Evolutionary conservation across 1,140 invertebrate genomes (phyloP), one percentile per base, ranked within the genome.

Genomic region (Dreissena polymorpha): DNA sequence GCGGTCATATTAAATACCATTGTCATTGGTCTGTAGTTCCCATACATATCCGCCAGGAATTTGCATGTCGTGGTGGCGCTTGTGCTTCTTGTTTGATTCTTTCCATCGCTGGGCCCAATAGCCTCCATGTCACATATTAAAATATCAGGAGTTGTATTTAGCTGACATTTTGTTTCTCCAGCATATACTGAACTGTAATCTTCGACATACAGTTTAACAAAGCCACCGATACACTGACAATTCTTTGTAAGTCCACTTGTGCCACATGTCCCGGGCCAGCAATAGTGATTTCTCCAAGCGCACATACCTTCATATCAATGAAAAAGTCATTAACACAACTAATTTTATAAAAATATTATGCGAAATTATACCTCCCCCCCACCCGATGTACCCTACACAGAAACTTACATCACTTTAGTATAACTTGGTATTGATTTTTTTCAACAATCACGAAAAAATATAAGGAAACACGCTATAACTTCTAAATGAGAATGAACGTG

Each of bases 201-300:
- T 21, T 21, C n/a, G 23, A 18, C 18, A 25, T 18, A 39, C 13
- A 7, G 8, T 21, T 70, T 57, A 49, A 0, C 50, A 49, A 72
- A 72, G 0, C 39, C 70, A 14, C 12, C 2, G 13, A 16, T 0
- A 25, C 70, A 72, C 51, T 50, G 13, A 14, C 70, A 72, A 55
- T 53, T 25, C 39, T 39, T 72, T 18, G 49, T 39, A 0, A 72
- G 70, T 6, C 57, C 57, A 51, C 23, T 51, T 18, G 18, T 14
- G 18, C 16, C 7, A 39, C 70, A 72, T n/a, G 16, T 55, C 6
- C 70, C 70, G 0, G 70, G 70, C 70, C 70, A 72, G 53, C 70
- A 72, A n/a, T 72, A 51, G 29, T 72, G 49, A 25, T 51, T n/a
- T n/a, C 51, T 51, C 49, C 49, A 72, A 23, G 39, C 49, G 14